Evolutionary conservation across 1,140 invertebrate genomes (phyloP).

Genomic region (Nebria ingens): DNA sequence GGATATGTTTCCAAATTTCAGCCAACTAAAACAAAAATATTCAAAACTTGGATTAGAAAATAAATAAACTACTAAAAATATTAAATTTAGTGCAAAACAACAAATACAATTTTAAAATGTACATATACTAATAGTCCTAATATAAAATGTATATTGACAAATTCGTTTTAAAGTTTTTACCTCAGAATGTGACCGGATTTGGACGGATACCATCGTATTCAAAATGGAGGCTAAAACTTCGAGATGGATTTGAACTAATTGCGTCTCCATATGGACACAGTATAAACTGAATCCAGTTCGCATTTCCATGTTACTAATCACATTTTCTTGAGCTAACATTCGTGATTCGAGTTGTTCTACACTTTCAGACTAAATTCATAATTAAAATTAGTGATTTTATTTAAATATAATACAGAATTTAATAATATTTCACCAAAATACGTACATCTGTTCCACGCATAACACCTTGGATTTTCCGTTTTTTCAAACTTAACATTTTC

Average conservation of each 20-base stretch:
- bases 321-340: slow-evolving; percentile 59
- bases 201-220: slow-evolving; percentile 47
- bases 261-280: slow-evolving; percentile 63
- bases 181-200: slow-evolving; percentile 50
- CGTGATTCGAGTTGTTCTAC: slow-evolving; percentile 56
- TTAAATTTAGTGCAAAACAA: background rate
- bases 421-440: too few relatives aligned
- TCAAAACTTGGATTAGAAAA: background rate
- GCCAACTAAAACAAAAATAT: slow-evolving; percentile 34
- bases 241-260: slow-evolving; percentile 56
- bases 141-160: background rate
- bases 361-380: slow-evolving; percentile 45
- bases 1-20: slow-evolving; percentile 46
- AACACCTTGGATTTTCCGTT: slow-evolving; percentile 58
- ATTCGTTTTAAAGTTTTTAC: slow-evolving; percentile 33
- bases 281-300: slow-evolving; percentile 59
- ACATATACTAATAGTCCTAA: background rate
- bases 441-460: slow-evolving; percentile 49
- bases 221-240: slow-evolving; percentile 54
- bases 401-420: too few relatives aligned
- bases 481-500: slow-evolving; percentile 59
- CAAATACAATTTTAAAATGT: slow-evolving; percentile 1
- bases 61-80: slow-evolving; percentile 10
- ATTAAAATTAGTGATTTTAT: too few relatives aligned
- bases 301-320: slow-evolving; percentile 59